Base-by-base conservation (phyloP, 2,113 vertebrate species). In the Vidua chalybeata region DNA sequence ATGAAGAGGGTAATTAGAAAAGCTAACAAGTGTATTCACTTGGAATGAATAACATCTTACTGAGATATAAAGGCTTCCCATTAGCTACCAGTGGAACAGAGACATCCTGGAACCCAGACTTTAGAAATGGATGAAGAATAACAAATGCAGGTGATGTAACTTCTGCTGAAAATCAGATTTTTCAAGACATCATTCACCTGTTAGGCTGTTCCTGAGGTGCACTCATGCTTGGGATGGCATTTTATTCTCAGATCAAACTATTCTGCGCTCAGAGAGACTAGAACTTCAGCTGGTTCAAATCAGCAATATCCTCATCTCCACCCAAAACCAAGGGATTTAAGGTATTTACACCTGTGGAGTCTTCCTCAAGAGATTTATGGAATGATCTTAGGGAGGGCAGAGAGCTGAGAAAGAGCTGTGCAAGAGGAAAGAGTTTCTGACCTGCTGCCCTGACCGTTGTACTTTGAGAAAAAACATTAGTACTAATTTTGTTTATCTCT, bases 41-140 rank as follows among this genome's bases (percentile, higher is more conserved):
- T 89, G 54, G 83, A 96, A 92, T 89, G 62, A 92, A 82, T 93
- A 95, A 73, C 55, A 69, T 92, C 90, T 90, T 79, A 89, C 35
- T 39, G 83, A 90, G 92, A 89, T 20, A 72, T 28, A 78, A 76
- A 79, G 75, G n/a, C 52, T 94, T 78, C 56, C 90, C 76, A 72
- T 89, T 55, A 93, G 71, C 62, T 20, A 39, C n/a, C 61, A 87
- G 51, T 13, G 83, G 37, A 68, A 80, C 82, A 74, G 75, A 92
- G 86, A 92, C 61, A 58, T 66, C 62, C 69, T 52, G 56, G 73
- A 89, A 82, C 17, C 13, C 26, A 68, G 26, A 75, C 43, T 71
- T 83, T 27, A 76, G 73, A 58, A 86, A 75, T 12, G 8, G 76
- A 52, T 61, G 19, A 81, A 90, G 45, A 94, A 69, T 69, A 92